Evolutionary conservation across 2,888 invertebrate species (phyloP), one percentile per base, ranked within the genome.

Genomic region (Spodoptera picta): DNA sequence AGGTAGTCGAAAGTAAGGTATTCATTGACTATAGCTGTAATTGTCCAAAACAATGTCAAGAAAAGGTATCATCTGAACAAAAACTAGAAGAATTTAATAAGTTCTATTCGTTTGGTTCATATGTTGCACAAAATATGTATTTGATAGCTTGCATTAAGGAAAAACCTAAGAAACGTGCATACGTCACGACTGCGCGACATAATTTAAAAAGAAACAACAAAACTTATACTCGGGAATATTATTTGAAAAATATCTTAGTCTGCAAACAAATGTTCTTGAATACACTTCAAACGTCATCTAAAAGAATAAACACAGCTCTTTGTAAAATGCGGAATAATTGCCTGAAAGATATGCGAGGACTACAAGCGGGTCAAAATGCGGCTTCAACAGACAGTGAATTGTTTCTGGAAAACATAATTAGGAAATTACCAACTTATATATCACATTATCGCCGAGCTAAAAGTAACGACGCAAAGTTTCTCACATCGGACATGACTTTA

Each of bases 351-450:
- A 65, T 52, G 60, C 60, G 65, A 52, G 60, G 60, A 4, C 43
- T 47, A 56, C 57, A 66, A 58, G 62, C 49, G 36, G 55, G 59
- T 51, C 62, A 62, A 1, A 62, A 67, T 62, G 50, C 12, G 50
- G 58, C 62, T 46, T 53, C 58, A 58, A 47, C 51, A 51, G 62
- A 55, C 36, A 59, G 58, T 55, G 62, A 65, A 60, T 19, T 53
- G 60, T 60, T 60, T 60, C 54, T 55, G 54, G 54, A 54, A 60
- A 60, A 60, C 63, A 57, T 57, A 48, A 60, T 54, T 54, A 54
- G n/a, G 53, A 68, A 68, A 64, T 9, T 68, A 31, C 68, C 68
- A 27, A 64, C 55, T 49, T 68, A 68, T 54, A 49, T 60, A 51
- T 68, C 64, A 27, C 60, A 68, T 47, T 68, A 65, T 61, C 56